Conservation (phyloP, 1,140 invertebrate species). For the Anthonomus grandis region DNA sequence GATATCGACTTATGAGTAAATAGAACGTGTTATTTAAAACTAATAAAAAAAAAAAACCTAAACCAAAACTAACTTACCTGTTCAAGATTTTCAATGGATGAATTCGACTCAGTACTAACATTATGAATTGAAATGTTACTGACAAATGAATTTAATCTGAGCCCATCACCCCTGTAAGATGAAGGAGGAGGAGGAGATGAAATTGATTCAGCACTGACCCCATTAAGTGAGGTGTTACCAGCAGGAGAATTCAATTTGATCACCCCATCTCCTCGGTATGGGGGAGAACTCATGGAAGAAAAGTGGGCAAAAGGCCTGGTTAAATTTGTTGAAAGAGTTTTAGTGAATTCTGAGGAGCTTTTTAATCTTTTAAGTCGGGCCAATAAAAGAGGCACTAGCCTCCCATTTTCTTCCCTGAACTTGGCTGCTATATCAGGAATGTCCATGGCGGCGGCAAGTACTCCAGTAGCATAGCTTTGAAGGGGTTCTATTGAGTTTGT, state of each 20-base stretch:
- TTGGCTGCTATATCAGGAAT: slow-evolving; percentile 88
- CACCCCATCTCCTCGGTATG: slow-evolving; percentile 33
- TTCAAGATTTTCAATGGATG: no score
- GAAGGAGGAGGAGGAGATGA: no score
- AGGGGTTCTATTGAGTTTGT: slow-evolving; percentile 83
- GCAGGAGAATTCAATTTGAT: slow-evolving; percentile 20
- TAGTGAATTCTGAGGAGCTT: slow-evolving; percentile 44
- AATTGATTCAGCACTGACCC: neutral
- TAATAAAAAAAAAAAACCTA: no score
- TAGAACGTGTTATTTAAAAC: no score
- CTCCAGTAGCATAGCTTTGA: slow-evolving; percentile 89
- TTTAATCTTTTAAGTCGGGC: slow-evolving; percentile 75
- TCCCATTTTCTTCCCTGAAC: slow-evolving; percentile 84
- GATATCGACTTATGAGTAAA: no score
- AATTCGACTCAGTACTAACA: no score
- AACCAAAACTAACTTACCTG: no score
- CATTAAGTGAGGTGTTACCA: slow-evolving; percentile 1
- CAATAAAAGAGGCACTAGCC: slow-evolving; percentile 83
- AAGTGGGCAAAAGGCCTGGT: slow-evolving; percentile 61
- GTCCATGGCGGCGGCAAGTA: slow-evolving; percentile 95
- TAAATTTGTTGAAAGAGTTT: slow-evolving; percentile 17
- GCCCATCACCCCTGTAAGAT: no score
- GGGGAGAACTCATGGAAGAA: slow-evolving; percentile 43
- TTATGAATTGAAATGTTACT: no score
- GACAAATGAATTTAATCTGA: no score